These are phyloP conservation scores for Arenicola marina DNA, from an alignment of 2,888 invertebrate species.

Conservation along the genomic window DNA sequence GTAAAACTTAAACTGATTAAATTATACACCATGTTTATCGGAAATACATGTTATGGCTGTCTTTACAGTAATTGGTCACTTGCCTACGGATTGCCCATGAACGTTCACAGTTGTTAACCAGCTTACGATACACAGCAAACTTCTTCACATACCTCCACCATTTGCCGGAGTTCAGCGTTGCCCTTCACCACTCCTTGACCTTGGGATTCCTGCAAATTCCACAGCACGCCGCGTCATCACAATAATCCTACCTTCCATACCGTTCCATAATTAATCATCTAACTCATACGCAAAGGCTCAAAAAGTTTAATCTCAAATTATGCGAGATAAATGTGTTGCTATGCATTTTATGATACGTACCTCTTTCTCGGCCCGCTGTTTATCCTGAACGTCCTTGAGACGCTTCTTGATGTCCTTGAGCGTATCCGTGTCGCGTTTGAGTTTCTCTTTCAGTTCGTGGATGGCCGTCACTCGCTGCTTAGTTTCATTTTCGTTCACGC, in stretches of 20 bases:
- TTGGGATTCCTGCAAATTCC: conserved; percentile 43
- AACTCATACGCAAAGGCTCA: too few species aligned
- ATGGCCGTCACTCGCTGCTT: conserved; percentile 50
- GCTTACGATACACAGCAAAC: neutral
- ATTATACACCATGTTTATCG: too few species aligned
- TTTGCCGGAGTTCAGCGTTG: conserved; percentile 51
- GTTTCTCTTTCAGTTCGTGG: conserved; percentile 51
- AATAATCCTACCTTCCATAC: too few species aligned
- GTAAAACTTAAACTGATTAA: too few species aligned
- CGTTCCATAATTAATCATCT: too few species aligned
- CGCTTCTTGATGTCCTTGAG: conserved; percentile 46
- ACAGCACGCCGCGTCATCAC: too few species aligned
- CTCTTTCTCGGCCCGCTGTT: conserved; percentile 48
- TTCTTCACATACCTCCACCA: conserved; percentile 43
- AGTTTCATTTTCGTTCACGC: conserved; percentile 46
- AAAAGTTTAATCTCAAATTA: neutral
- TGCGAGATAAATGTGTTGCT: too few species aligned
- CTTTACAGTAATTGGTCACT: too few species aligned
- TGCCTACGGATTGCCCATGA: too few species aligned
- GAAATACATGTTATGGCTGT: too few species aligned
- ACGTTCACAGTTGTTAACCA: too few species aligned
- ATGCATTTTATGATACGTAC: conserved; percentile 33
- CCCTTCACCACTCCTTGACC: conserved; percentile 49
- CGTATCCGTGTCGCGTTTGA: conserved; percentile 48
- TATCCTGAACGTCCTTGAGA: conserved; percentile 47